Evolutionary conservation across 1,140 invertebrate species (phyloP), one percentile per base, ranked within the genome.

Genomic region (Atopsyche davidsoni): DNA sequence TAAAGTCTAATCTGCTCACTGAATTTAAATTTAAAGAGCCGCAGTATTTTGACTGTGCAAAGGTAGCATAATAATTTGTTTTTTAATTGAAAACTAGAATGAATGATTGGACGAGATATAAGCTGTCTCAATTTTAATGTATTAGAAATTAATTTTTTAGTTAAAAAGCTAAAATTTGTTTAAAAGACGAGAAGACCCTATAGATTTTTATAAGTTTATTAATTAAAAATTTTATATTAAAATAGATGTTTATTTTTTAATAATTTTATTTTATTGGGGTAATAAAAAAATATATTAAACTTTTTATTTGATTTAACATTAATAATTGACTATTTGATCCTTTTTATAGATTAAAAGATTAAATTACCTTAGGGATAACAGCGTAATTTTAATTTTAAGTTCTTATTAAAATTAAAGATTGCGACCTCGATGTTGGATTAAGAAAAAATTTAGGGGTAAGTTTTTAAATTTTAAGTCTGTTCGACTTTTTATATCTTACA

Each of bases 401-500:
- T n/a, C n/a, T n/a, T n/a, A n/a, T n/a, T n/a, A n/a, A n/a, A n/a
- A n/a, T n/a, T n/a, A n/a, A n/a, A n/a, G n/a, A n/a, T n/a, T n/a
- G n/a, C n/a, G n/a, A n/a, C n/a, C n/a, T n/a, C n/a, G n/a, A 85
- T 86, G 81, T 85, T 85, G 80, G 79, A 83, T 83, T 83, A 82
- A 80, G 70, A 75, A 75, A 65, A 73, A 78, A 64, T 67, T 70
- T 74, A 70, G 68, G 70, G 73, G 76, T 55, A 81, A 72, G 65
- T 71, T 67, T 69, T 79, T 66, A 72, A 69, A 63, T 62, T 68
- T 76, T 78, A 73, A 72, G 79, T 84, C 80, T 85, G 81, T 85
- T 85, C 81, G 79, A 82, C 78, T 73, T 75, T n/a, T 83, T 80
- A 76, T 82, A 79, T 77, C 69, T 80, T 83, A 83, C 81, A 82